Evolutionary conservation across 2,113 vertebrate genomes (phyloP), one percentile per base, ranked within the genome.

Genomic region (Lipophrys pholis): DNA sequence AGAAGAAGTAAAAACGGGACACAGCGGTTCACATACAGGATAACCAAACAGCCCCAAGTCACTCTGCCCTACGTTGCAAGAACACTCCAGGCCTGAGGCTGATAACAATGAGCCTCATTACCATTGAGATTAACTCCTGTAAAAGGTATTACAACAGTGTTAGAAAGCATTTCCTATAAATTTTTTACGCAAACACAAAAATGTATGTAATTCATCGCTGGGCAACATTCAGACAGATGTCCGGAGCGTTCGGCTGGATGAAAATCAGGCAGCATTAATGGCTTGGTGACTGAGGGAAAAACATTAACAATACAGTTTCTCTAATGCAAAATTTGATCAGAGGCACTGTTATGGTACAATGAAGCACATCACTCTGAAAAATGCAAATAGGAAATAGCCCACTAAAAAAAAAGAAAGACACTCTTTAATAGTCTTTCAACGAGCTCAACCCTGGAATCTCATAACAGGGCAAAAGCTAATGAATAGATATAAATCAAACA

Each of bases 51-150:
- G 84, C 64, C 82, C 35, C 10, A 52, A 86, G 86, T 74, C 78
- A 72, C 86, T 81, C 49, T 11, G 60, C 64, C 70, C 76, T 1
- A n/a, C 66, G 5, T 60, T 60, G 67, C 62, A 36, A 68, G 76
- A 83, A 83, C 84, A 84, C 82, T 85, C 65, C 11, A 63, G 63
- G 84, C 88, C 87, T 16, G 69, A 6, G 64, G 85, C 88, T 75
- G 71, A 69, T 77, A 88, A 91, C 88, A 89, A 87, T 88, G 83
- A 81, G 69, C 57, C 87, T 92, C 85, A 92, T 91, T 92, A 90
- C 85, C 83, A 87, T 87, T 69, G 76, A 83, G 88, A 92, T 89
- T 89, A 89, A 74, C 82, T 80, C 60, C 76, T 65, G 64, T 83
- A 84, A 75, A 90, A 81, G 73, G 78, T 83, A 87, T 90, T 85